phyloP scores from a whole-genome alignment of 2,797 vertebrate species.

The Chanos chanos region DNA sequence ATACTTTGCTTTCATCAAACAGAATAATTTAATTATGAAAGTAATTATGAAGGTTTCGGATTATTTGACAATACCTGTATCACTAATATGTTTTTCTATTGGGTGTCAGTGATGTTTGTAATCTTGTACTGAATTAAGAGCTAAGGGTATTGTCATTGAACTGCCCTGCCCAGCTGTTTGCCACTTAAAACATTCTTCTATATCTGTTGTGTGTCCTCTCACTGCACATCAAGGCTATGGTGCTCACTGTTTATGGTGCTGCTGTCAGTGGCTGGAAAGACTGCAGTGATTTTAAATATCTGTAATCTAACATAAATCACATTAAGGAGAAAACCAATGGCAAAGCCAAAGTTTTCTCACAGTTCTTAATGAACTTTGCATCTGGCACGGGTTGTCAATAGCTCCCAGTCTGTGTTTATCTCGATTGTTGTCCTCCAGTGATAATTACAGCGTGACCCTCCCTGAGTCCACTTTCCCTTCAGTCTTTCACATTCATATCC shows the following conservation, averaged over 20 bases:
- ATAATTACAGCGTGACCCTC: constrained; percentile 86
- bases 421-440: constrained; percentile 74
- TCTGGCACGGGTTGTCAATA: constrained; percentile 54
- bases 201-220: too few species aligned
- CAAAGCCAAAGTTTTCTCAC: constrained; percentile 24
- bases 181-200: too few species aligned
- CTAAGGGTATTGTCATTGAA: too few species aligned
- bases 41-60: too few species aligned
- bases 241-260: neutral
- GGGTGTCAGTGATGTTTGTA: too few species aligned
- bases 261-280: neutral
- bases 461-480: constrained; percentile 62
- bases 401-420: constrained; percentile 65
- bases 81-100: too few species aligned
- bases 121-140: too few species aligned
- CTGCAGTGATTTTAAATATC: neutral
- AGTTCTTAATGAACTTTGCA: constrained; percentile 52
- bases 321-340: constrained; percentile 40
- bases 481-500: constrained; percentile 81
- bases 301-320: constrained; percentile 16
- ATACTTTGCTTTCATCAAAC: too few species aligned
- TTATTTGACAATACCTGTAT: too few species aligned
- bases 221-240: too few species aligned
- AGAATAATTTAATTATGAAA: too few species aligned
- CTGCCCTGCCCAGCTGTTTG: too few species aligned